phyloP scores from a whole-genome alignment of 2,113 vertebrate species.

The Gopherus flavomarginatus region DNA sequence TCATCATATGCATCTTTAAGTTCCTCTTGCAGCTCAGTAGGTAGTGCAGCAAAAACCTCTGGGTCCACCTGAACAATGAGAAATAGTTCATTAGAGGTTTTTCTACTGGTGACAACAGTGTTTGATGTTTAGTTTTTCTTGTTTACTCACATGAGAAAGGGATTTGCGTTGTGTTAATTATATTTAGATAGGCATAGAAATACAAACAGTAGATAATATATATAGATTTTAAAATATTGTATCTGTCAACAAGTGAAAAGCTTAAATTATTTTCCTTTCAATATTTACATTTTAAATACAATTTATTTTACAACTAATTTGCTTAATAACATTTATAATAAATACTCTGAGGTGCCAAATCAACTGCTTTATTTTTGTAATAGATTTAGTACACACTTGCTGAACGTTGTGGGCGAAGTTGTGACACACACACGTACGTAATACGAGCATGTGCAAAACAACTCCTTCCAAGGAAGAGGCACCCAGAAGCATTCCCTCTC shows the following conservation, averaged over 20 bases:
- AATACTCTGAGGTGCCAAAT: not conserved
- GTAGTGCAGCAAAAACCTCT: constrained; percentile 95
- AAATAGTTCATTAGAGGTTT: constrained; percentile 14
- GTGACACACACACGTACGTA: not conserved
- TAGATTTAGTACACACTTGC: not conserved
- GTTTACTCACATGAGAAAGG: not conserved
- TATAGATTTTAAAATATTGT: no score
- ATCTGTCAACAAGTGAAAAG: not conserved
- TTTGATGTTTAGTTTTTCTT: not conserved
- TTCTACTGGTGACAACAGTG: not conserved
- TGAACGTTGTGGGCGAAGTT: not conserved
- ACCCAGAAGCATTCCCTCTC: not conserved
- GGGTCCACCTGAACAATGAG: constrained; percentile 89
- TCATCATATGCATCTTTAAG: constrained; percentile 91
- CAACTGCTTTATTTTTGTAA: not conserved
- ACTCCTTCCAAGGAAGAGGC: not conserved
- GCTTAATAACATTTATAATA: not conserved
- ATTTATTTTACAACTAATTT: not conserved
- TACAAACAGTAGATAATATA: no score
- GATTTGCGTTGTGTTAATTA: not conserved
- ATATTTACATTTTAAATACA: not conserved
- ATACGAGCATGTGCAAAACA: not conserved
- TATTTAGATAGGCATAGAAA: not conserved
- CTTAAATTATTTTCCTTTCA: not conserved
- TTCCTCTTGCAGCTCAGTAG: constrained; percentile 93